Base-by-base conservation (phyloP, 2,113 vertebrate species). In the Uropsilus gracilis region DNA sequence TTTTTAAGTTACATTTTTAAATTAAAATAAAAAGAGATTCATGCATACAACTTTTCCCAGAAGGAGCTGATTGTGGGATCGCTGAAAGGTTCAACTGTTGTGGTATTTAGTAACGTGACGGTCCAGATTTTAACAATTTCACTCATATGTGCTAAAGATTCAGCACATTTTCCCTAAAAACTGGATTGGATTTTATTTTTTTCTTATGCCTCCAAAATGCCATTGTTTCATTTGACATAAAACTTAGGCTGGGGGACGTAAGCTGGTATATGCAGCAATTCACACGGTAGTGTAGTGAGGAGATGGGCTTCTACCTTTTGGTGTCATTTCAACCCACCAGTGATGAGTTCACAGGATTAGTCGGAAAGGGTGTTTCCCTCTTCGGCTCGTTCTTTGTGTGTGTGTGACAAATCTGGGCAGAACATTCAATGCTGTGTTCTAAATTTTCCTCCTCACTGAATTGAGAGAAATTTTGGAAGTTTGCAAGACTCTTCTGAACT, bases 341-440 rank as follows among this genome's bases (percentile, higher is more conserved):
- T 44, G 34, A 64, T 57, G 89, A 94, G 80, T 83, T 95, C 64
- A 94, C n/a, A 81, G 86, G 76, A 86, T 92, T 64, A 53, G 86
- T 83, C 84, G 87, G 82, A 89, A 96, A 95, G 83, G 83, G 95
- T n/a, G 84, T 90, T 75, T n/a, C n/a, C 64, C 17, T 91, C 71
- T 78, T 94, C 44, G 11, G 71, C 88, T 95, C 91, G 50, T 57
- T 91, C 75, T 93, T 88, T 86, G 87, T 94, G 61, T 93, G 61
- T 93, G 64, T 97, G 73, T 91, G 86, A 93, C 81, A 91, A 73
- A 94, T 96, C 93, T 97, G 94, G 89, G 95, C 84, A 94, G 91
- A 97, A 88, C 89, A 93, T 53, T 90, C 71, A 94, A 95, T 17
- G 34, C 50, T 85, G 83, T 90, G 73, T 69, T 95, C 75, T 87